Percentiles rank a stretch among this genome's conserved stretches.
These are phyloP conservation scores for Suillia variegata DNA, from an alignment of 2,888 invertebrate genomes.

Conservation along the genomic window DNA sequence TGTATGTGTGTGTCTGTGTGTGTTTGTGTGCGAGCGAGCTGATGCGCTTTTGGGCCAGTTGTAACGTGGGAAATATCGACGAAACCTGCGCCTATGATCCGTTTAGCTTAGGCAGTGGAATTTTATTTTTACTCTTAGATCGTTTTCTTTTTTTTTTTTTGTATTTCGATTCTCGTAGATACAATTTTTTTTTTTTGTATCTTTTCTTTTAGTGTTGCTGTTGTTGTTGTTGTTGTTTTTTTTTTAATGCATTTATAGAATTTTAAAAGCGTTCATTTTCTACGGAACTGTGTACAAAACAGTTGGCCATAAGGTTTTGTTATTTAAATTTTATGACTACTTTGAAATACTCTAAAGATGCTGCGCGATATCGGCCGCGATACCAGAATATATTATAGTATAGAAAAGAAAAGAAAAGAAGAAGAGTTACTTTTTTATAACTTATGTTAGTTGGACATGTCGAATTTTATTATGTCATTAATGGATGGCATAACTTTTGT, in stretches of 20 bases:
- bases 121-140: background rate
- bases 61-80: slow-evolving; percentile 50
- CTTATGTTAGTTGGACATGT: background rate
- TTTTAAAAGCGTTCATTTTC: slow-evolving; percentile 27
- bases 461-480: slow-evolving; percentile 5
- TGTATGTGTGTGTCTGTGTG: too few species aligned
- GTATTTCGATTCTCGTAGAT: too few species aligned
- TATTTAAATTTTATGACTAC: slow-evolving; percentile 43
- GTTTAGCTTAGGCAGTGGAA: too few species aligned
- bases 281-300: slow-evolving; percentile 32
- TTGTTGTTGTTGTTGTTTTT: background rate
- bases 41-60: too few species aligned
- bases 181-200: background rate
- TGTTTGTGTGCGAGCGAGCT: too few species aligned
- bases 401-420: too few species aligned
- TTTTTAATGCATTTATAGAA: slow-evolving; percentile 20
- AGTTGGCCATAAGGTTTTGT: slow-evolving; percentile 37
- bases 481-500: background rate
- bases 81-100: too few species aligned
- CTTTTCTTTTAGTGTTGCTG: background rate
- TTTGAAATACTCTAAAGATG: slow-evolving; percentile 27
- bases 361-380: too few species aligned
- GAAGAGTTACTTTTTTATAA: background rate
- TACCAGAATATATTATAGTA: too few species aligned
- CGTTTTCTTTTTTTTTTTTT: background rate